phyloP scores from a whole-genome alignment of 2,113 vertebrate species.

The Daubentonia madagascariensis region DNA sequence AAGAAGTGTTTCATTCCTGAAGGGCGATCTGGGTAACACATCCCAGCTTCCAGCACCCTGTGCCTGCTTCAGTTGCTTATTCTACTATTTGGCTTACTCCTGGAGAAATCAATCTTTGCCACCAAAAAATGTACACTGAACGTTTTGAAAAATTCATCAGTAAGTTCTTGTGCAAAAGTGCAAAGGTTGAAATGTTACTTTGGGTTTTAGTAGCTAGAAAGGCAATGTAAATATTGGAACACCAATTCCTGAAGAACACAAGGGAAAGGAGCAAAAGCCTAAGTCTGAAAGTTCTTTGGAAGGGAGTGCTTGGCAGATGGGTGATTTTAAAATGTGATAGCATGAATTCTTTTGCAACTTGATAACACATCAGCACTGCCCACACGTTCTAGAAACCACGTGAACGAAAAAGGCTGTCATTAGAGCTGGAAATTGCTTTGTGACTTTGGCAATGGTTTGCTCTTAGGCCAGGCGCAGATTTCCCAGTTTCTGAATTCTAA shows the following conservation, averaged over 20 bases:
- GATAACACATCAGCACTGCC: conserved; percentile 42
- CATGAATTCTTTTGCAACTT: conserved; percentile 54
- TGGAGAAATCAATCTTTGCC: not conserved
- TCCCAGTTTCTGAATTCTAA: conserved; percentile 58
- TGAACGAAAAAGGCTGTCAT: conserved; percentile 60
- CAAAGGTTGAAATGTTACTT: conserved; percentile 31
- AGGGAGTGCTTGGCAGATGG: conserved; percentile 42
- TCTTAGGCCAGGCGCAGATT: conserved; percentile 36
- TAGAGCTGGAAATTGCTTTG: conserved; percentile 56
- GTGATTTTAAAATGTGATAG: conserved; percentile 50
- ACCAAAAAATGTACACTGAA: conserved; percentile 7
- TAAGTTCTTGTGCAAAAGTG: not conserved
- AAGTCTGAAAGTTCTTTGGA: conserved; percentile 45
- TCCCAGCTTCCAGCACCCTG: not conserved
- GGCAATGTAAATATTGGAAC: conserved; percentile 23
- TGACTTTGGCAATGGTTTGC: conserved; percentile 37
- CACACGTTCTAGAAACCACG: conserved; percentile 55
- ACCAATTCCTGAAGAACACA: not conserved
- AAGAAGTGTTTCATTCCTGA: not conserved
- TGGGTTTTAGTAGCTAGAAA: conserved; percentile 1
- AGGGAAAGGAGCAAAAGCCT: conserved; percentile 15
- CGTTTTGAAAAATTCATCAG: not conserved
- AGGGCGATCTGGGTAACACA: not conserved
- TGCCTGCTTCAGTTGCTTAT: not conserved
- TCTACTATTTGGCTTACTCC: not conserved